These are phyloP conservation scores for Collichthys lucidus DNA, from an alignment of 2,113 vertebrate genomes.

Conservation along the genomic window DNA sequence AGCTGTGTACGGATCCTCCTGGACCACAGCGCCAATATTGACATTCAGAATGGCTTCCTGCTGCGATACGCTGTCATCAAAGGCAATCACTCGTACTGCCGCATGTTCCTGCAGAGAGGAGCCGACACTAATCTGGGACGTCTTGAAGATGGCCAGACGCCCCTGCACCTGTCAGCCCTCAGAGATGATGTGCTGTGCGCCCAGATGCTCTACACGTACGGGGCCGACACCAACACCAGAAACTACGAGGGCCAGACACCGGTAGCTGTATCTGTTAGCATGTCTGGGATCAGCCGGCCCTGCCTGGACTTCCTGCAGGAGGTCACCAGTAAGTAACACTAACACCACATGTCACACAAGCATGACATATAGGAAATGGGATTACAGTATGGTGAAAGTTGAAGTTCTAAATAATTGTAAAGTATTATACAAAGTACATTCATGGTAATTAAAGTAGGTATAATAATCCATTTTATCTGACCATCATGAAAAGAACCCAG, in stretches of 20 bases:
- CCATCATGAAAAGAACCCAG: no score
- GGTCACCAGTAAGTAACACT: slow-evolving; percentile 92
- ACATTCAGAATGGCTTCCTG: slow-evolving; percentile 98
- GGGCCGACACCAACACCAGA: slow-evolving; percentile 95
- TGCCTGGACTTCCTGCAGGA: slow-evolving; percentile 99
- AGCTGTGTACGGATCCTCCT: slow-evolving; percentile 98
- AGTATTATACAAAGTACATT: no score
- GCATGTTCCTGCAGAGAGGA: slow-evolving; percentile 98
- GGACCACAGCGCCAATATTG: slow-evolving; percentile 97
- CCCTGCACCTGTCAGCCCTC: slow-evolving; percentile 96
- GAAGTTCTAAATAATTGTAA: no score
- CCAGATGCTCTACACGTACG: slow-evolving; percentile 95
- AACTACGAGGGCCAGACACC: slow-evolving; percentile 99
- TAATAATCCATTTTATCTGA: no score
- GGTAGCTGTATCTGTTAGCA: slow-evolving; percentile 93
- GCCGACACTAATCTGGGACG: slow-evolving; percentile 98
- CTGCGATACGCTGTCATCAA: slow-evolving; percentile 98
- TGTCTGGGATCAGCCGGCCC: slow-evolving; percentile 94
- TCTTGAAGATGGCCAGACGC: slow-evolving; percentile 96
- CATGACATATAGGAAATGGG: background rate
- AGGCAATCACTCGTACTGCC: slow-evolving; percentile 98
- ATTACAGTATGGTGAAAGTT: no score
- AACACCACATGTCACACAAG: background rate
- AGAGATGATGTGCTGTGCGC: slow-evolving; percentile 95
- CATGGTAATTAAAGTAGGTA: no score